Percentiles rank a stretch among this genome's conserved stretches.
Evolutionary conservation across 2,113 vertebrate species (phyloP).

Genomic region (Actenoides lindsayi): DNA sequence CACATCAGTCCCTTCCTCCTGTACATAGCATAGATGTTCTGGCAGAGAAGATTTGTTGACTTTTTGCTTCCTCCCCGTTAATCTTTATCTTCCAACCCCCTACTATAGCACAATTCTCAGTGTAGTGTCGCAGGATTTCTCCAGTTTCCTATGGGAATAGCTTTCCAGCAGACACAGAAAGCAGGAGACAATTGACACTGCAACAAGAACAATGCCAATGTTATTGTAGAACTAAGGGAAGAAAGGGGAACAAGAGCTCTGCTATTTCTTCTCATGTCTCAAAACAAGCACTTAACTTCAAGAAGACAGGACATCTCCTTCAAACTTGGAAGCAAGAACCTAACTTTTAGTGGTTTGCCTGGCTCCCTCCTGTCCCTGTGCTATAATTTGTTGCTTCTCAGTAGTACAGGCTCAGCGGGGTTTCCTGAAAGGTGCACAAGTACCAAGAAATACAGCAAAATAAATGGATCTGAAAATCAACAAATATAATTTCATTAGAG

Average conservation of each 20-base stretch:
- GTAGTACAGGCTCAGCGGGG: neutral
- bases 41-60: neutral
- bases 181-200: neutral
- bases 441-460: neutral
- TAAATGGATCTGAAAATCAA: neutral
- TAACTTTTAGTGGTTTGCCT: neutral
- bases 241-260: neutral
- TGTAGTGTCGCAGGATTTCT: neutral
- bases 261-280: neutral
- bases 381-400: neutral
- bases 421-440: neutral
- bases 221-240: neutral
- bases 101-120: neutral
- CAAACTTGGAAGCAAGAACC: neutral
- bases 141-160: neutral
- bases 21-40: neutral
- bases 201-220: neutral
- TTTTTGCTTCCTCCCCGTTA: constrained; percentile 30
- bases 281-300: neutral
- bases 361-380: neutral
- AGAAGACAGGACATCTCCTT: neutral
- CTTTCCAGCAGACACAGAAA: neutral
- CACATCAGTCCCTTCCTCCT: constrained; percentile 15
- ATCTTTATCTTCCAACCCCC: neutral
- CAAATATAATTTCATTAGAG: neutral